A percentile compares a stretch with the other conserved stretches of the same genome.
Conservation (phyloP, 2,888 invertebrate genomes). For the Lepidonotus clava region DNA sequence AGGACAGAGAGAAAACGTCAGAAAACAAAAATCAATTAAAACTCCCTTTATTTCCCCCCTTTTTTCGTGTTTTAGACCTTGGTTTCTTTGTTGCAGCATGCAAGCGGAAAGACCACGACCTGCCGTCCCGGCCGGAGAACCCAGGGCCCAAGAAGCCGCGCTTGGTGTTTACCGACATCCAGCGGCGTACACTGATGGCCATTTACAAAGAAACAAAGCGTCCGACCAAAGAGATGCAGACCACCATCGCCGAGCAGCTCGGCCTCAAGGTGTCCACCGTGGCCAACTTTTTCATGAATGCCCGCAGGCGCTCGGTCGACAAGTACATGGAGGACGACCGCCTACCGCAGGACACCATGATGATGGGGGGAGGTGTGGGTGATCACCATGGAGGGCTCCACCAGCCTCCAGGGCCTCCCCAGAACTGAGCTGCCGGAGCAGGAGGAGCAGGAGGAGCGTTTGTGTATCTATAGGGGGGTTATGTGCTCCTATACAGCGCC, state of each 20-base stretch:
- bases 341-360: neutral
- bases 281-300: conserved; percentile 99
- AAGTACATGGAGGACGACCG: conserved; percentile 92
- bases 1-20: conserved; percentile 22
- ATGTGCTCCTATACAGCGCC: too few relatives aligned
- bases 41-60: neutral
- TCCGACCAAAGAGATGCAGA: conserved; percentile 99
- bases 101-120: conserved; percentile 82
- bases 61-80: conserved; percentile 32
- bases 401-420: neutral
- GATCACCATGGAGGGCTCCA: neutral
- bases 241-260: conserved; percentile 97
- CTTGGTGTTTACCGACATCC: conserved; percentile 99
- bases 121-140: conserved; percentile 74
- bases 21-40: neutral
- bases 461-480: neutral
- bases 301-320: conserved; percentile 92
- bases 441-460: neutral
- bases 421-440: neutral
- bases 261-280: conserved; percentile 98
- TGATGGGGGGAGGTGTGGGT: neutral
- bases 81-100: conserved; percentile 85
- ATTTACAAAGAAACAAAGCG: conserved; percentile 99
- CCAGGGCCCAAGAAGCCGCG: conserved; percentile 98
- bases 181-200: conserved; percentile 99